Evolutionary conservation across 2,113 vertebrate genomes (phyloP).

Genomic region (Pelodiscus sinensis): DNA sequence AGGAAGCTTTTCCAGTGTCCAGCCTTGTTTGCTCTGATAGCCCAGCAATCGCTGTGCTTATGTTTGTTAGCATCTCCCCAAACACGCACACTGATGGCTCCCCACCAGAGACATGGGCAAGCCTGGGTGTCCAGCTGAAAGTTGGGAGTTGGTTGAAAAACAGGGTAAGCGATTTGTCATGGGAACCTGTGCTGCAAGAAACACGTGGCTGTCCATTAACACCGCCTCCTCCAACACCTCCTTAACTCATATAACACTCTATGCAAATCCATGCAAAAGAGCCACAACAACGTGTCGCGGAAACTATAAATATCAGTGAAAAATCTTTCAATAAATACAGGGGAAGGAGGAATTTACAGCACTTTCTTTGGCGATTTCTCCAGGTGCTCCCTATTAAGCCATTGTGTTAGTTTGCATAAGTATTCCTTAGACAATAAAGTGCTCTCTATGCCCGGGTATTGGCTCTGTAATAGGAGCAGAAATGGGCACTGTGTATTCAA

Average conservation of each 20-base stretch:
- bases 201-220: rapidly evolving
- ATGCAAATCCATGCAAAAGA: slow-evolving; percentile 34
- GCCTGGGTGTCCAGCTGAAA: background rate
- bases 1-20: background rate
- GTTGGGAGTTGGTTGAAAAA: background rate
- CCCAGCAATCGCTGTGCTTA: background rate
- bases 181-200: background rate
- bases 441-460: slow-evolving; percentile 6
- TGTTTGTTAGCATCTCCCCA: background rate
- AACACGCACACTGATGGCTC: too few species aligned
- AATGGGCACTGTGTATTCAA: rapidly evolving
- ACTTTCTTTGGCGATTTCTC: slow-evolving; percentile 56
- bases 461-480: slow-evolving; percentile 22
- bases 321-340: slow-evolving; percentile 56
- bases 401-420: slow-evolving; percentile 61
- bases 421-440: slow-evolving; percentile 60
- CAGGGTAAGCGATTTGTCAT: background rate
- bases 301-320: slow-evolving; percentile 66
- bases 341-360: slow-evolving; percentile 40
- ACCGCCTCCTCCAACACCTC: background rate
- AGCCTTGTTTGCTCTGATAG: background rate
- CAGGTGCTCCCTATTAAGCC: slow-evolving; percentile 62
- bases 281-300: slow-evolving; percentile 20
- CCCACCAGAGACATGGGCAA: background rate
- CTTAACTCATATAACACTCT: background rate